These are phyloP conservation scores for Creontiades dilutus DNA, from an alignment of 2,888 invertebrate species.

Conservation along the genomic window DNA sequence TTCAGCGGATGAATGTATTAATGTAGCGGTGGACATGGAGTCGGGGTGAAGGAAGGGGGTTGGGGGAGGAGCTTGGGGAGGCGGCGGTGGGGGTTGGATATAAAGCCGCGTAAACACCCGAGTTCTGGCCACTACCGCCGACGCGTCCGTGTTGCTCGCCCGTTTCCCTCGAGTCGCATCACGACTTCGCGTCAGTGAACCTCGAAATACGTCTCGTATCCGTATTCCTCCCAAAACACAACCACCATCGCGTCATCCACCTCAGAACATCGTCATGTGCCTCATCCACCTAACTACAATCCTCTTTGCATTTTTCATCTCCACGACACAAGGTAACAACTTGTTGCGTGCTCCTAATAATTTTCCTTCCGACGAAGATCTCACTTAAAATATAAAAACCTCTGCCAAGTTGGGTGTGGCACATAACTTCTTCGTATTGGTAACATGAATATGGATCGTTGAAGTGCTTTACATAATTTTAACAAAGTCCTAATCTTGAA, in stretches of 20 bases:
- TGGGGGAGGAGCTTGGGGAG: background rate
- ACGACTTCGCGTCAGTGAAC: conserved; percentile 20
- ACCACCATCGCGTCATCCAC: background rate
- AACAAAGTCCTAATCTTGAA: no score
- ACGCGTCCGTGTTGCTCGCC: background rate
- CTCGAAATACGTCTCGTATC: background rate
- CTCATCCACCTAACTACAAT: conserved; percentile 24
- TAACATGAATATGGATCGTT: no score
- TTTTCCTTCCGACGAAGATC: conserved; percentile 16
- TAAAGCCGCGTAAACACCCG: background rate
- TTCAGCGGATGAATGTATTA: background rate
- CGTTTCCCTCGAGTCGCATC: background rate
- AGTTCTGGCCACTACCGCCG: background rate
- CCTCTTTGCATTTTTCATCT: conserved; percentile 27
- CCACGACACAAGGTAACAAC: conserved; percentile 42
- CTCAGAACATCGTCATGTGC: background rate
- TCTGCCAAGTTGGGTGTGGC: no score
- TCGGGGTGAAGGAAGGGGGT: background rate
- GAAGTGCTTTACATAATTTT: no score
- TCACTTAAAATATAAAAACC: background rate
- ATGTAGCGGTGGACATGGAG: background rate
- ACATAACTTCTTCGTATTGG: no score
- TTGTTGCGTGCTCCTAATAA: conserved; percentile 29
- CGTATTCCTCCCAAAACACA: background rate
- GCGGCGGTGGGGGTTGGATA: background rate